Conservation (phyloP, 2,888 invertebrate genomes). For the Slavum lentiscoides region DNA sequence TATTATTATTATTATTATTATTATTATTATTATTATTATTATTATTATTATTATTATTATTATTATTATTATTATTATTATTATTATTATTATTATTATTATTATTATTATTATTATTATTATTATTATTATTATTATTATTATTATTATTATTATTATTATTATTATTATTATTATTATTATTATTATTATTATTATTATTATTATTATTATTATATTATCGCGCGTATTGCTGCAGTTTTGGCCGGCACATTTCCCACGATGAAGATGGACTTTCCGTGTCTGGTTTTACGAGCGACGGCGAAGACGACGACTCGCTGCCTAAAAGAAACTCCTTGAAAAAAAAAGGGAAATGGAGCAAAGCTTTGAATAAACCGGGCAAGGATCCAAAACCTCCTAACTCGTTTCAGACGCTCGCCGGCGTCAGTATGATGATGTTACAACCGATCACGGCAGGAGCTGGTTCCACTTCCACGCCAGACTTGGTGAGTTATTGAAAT, state of each 20-base stretch:
- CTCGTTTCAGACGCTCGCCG: conserved; percentile 54
- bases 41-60: too few species aligned
- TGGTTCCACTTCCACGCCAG: conserved; percentile 49
- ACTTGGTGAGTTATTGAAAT: conserved; percentile 42
- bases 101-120: too few species aligned
- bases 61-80: too few species aligned
- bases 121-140: too few species aligned
- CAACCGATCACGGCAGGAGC: conserved; percentile 54
- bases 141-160: too few species aligned
- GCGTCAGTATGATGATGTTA: conserved; percentile 55
- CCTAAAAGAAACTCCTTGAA: conserved; percentile 51
- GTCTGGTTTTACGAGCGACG: conserved; percentile 50
- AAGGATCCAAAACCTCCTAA: conserved; percentile 52
- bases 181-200: too few species aligned
- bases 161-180: too few species aligned
- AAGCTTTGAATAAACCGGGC: conserved; percentile 47
- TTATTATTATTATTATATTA: too few species aligned
- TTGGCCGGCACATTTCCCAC: conserved; percentile 54
- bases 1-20: too few species aligned
- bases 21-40: too few species aligned
- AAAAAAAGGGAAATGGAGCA: conserved; percentile 54
- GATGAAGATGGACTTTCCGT: conserved; percentile 54
- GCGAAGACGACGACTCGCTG: conserved; percentile 43
- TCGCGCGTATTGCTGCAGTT: conserved; percentile 46
- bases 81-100: too few species aligned